Base-by-base conservation (phyloP, 2,797 vertebrate species). In the Dromococcyx pavoninus region DNA sequence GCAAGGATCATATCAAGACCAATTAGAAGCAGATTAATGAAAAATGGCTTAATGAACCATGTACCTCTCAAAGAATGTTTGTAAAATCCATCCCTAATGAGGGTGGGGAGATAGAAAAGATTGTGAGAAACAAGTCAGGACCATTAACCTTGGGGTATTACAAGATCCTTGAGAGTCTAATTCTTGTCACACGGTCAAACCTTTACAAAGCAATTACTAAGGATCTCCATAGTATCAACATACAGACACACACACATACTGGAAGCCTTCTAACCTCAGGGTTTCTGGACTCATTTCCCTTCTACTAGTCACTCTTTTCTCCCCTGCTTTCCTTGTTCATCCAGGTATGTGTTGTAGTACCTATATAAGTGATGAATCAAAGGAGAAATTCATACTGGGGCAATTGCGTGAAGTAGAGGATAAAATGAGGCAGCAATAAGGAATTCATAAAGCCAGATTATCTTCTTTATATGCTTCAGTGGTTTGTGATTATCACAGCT, bases 81-180 rank as follows among this genome's bases (percentile, higher is more conserved):
- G 87, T 84, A 92, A 94, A 97, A 97, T 94, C 94, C 94, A 88
- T 86, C 67, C 88, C 95, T 98, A 98, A 98, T 98, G 96, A 98
- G 97, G 93, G 94, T 95, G 77, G 85, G 93, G 97, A 97, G 88
- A 85, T 79, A 89, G 85, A 89, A 95, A 90, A 87, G 76, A 70
- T 54, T 43, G 57, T 67, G 62, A 57, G 82, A 94, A 93, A 82
- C 48, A 54, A 88, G 81, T 70, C 87, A 80, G 53, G 44, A 48
- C 83, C 58, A 22, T 91, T 95, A 76, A 75, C 81, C 65, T 48
- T 37, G 43, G 64, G 46, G 61, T 64, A 90, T 70, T 80, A 72
- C 3, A 74, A 88, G 76, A 73, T 72, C 91, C 43, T 73, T 44
- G 77, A 33, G 76, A 70, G 73, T 92, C 72, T 97, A 96, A 97